Base-by-base conservation (phyloP, 1,140 invertebrate species). In the Xylocopa sonorina region DNA sequence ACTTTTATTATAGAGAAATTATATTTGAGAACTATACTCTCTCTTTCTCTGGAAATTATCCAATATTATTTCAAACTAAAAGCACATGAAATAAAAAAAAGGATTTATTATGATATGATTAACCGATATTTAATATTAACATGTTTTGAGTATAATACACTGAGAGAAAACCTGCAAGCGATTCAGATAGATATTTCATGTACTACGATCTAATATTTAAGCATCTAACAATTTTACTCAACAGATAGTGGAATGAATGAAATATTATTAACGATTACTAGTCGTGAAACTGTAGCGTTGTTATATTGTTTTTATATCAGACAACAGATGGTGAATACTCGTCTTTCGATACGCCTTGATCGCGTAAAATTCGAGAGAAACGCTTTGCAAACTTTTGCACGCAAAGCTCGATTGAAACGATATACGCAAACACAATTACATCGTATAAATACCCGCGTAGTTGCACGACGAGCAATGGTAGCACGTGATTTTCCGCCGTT, bases 391-490 rank as follows among this genome's bases (percentile, higher is more conserved):
- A 32, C 1, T 4, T 27, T 71, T 21, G 10, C 7, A 18, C 9
- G 5, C n/a, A 46, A 62, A 60, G 34, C 41, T 73, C 24, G 24
- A 14, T 50, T 48, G 2, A 60, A 38, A 48, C 29, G n/a, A 73
- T 73, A 73, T 43, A n/a, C n/a, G 38, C 41, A 69, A 69, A 69
- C 51, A 32, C 27, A 55, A 69, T 69, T 53, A 69, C 67, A 69
- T 27, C 50, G 34, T 55, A 50, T 21, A 69, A 69, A 55, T 53
- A 43, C n/a, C n/a, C n/a, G n/a, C 24, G 18, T 21, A 58, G 27
- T 72, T 58, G 53, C 27, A 32, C 21, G 5, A 21, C 21, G 14
- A 62, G n/a, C 57, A 73, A 21, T 12, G 32, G 14, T 50, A 32
- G 57, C 41, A 16, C 7, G 41, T 12, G 41, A 50, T 48, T 3